phyloP scores from a whole-genome alignment of 2,113 vertebrate species.

The Formicarius rufipectus region DNA sequence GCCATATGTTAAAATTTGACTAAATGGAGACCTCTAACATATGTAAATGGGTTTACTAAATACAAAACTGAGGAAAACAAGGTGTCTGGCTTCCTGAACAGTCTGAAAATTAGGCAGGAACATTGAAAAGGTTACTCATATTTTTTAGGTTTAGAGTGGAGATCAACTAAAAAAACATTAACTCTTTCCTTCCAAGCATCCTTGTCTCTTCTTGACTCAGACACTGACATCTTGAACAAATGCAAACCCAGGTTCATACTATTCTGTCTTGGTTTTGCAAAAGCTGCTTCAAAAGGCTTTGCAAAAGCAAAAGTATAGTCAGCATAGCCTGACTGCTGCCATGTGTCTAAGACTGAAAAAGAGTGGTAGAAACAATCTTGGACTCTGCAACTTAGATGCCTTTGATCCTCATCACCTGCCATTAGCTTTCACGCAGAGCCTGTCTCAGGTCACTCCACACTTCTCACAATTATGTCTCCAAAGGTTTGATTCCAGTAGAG shows the following conservation, averaged over 20 bases:
- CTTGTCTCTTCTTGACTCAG: not conserved
- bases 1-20: not conserved
- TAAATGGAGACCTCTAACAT: not conserved
- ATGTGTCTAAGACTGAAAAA: not conserved
- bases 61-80: not conserved
- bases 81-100: not conserved
- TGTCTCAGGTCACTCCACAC: not conserved
- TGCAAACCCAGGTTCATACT: not conserved
- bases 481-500: not conserved
- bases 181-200: not conserved
- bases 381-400: not conserved
- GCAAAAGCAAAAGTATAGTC: not conserved
- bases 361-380: not conserved
- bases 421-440: not conserved
- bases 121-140: not conserved
- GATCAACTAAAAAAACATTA: not conserved
- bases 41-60: not conserved
- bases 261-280: not conserved
- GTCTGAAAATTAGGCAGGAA: not conserved
- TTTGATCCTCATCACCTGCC: not conserved
- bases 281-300: not conserved
- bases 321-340: not conserved
- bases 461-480: not conserved
- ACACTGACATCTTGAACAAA: not conserved
- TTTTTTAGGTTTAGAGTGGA: not conserved